Conservation (phyloP, 2,113 vertebrate species). For the Zapus hudsonius region DNA sequence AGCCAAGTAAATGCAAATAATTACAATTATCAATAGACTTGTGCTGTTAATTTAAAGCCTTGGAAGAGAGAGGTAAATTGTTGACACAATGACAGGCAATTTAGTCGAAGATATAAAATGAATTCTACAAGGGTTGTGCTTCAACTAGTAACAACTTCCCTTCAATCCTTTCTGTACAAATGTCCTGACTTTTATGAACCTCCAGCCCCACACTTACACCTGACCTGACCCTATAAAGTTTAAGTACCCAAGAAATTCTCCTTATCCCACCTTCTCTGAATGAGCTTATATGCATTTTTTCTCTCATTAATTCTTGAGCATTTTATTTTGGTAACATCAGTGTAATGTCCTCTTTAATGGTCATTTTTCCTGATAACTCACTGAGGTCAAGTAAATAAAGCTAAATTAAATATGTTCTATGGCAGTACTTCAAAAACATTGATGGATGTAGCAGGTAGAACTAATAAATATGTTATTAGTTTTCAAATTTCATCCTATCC, state of each 20-base stretch:
- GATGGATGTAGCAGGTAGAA: not conserved
- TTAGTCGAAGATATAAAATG: not conserved
- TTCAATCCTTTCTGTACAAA: no score
- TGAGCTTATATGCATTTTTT: not conserved
- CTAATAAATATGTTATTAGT: not conserved
- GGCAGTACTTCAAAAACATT: not conserved
- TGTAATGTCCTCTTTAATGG: not conserved
- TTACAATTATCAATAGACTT: not conserved
- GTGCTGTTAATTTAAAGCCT: not conserved
- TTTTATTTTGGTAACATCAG: not conserved
- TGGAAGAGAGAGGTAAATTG: not conserved
- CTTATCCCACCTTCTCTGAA: not conserved
- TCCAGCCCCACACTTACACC: not conserved
- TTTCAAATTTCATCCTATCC: not conserved
- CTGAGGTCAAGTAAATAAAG: not conserved
- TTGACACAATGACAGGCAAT: not conserved
- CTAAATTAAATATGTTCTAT: not conserved
- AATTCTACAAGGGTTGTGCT: accelerated
- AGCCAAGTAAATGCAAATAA: not conserved
- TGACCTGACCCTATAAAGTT: not conserved
- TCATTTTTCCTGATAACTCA: not conserved
- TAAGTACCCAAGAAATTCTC: not conserved
- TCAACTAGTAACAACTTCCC: no score
- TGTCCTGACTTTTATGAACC: not conserved
- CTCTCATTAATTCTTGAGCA: not conserved